Conservation (phyloP, 2,113 vertebrate genomes). For the Ginglymostoma cirratum region DNA sequence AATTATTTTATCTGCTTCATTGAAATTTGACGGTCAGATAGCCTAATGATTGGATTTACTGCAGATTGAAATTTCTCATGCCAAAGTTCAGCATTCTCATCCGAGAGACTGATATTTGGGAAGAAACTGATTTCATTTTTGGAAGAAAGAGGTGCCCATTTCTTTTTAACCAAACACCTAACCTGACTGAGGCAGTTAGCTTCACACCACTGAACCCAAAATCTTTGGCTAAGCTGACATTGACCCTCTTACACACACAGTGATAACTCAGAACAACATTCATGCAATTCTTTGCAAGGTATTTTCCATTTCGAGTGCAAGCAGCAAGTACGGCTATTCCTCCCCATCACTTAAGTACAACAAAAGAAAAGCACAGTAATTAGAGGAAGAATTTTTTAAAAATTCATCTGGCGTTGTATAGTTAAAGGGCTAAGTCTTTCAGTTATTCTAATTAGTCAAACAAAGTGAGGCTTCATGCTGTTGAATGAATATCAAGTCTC, state of each 20-base stretch:
- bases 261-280: not conserved
- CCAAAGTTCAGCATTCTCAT: not conserved
- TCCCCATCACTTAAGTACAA: not conserved
- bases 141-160: too few relatives aligned
- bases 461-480: slow-evolving; percentile 15
- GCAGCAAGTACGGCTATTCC: not conserved
- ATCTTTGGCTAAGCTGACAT: too few relatives aligned
- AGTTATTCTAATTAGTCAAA: slow-evolving; percentile 20
- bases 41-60: not conserved
- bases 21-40: not conserved
- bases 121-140: not conserved
- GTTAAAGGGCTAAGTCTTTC: slow-evolving; percentile 20
- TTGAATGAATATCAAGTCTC: slow-evolving; percentile 28
- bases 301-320: not conserved
- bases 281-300: not conserved
- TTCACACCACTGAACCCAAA: not conserved
- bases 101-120: not conserved
- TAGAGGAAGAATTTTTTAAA: not conserved
- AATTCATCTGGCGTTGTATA: not conserved
- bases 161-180: not conserved
- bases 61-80: not conserved
- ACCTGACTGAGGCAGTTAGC: not conserved
- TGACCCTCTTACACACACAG: not conserved
- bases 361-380: not conserved
- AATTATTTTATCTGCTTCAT: not conserved